Conservation (phyloP, 2,797 vertebrate genomes). For the Spizella passerina region DNA sequence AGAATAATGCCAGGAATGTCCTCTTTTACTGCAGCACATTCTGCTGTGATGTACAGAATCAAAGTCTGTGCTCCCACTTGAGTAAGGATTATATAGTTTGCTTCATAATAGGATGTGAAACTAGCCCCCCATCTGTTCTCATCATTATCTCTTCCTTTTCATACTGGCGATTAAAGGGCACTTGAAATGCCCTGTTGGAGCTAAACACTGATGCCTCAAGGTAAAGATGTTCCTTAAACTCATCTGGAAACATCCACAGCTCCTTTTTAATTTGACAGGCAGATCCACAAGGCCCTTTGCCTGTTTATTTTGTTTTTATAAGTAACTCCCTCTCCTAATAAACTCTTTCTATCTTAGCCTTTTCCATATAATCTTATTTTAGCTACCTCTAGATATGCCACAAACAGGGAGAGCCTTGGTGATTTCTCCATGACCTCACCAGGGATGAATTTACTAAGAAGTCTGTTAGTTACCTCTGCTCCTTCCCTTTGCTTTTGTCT, state of each 20-base stretch:
- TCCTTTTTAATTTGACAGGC: not conserved
- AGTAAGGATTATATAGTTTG: not conserved
- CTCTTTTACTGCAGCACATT: not conserved
- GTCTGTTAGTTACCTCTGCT: not conserved
- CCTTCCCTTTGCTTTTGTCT: not conserved
- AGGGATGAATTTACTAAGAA: not conserved
- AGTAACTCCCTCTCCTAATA: not conserved
- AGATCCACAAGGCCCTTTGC: not conserved
- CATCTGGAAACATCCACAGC: not conserved
- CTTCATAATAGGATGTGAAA: not conserved
- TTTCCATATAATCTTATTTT: not conserved
- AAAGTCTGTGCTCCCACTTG: not conserved
- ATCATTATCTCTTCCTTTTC: not conserved
- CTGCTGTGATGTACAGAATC: not conserved
- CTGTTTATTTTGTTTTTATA: not conserved
- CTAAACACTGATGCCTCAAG: not conserved
- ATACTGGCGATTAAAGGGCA: not conserved
- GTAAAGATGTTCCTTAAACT: not conserved
- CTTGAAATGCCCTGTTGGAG: not conserved
- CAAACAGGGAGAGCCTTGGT: not conserved
- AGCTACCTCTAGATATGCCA: not conserved
- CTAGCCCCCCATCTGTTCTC: not conserved
- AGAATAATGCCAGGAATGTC: not conserved
- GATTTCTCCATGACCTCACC: not conserved
- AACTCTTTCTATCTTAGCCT: not conserved